Base-by-base conservation (phyloP, 2,888 invertebrate species). In the Acrobasis suavella region DNA sequence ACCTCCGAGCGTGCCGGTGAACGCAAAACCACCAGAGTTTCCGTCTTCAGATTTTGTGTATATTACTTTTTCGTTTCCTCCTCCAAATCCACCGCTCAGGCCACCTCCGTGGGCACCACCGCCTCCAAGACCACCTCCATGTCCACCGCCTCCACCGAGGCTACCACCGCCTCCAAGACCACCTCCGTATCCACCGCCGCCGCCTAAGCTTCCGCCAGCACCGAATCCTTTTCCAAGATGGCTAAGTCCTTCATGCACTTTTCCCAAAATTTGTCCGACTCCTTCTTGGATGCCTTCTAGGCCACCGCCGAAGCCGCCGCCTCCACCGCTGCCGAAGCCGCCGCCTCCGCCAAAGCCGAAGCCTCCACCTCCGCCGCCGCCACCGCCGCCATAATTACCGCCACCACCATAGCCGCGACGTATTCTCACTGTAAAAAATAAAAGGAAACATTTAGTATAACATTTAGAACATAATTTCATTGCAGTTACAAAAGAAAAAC, bases 11-110 rank as follows among this genome's bases (percentile, higher is more conserved):
- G 77, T 77, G 16, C 91, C 91, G 37, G 90, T 89, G 64, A 86
- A 91, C 3, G 89, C 90, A 64, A 86, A 90, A 1, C 90, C 91
- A 62, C 89, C 89, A 62, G 91, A 91, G 67, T 87, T 91, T 63
- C 89, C 90, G 63, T 91, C 90, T 38, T 86, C 83, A 17, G 89
- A 87, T 67, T 87, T 83, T 0, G 87, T 84, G 65, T 82, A 85
- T 32, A 91, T 77, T 1, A 82, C 77, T 74, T 89, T 88, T 62
- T 80, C 81, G 50, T 77, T 76, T 55, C 68, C 73, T 32, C 74
- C 78, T 2, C 80, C 75, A 8, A 76, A 62, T 14, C 75, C 73
- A 6, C 73, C 65, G 60, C 75, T 63, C 2, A 65, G 65, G 2
- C 69, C 72, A n/a, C 72, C 69, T 1, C 74, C 71, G n/a, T 68